Base-by-base conservation (phyloP, 2,888 invertebrate species). In the Hydropsyche betteni region DNA sequence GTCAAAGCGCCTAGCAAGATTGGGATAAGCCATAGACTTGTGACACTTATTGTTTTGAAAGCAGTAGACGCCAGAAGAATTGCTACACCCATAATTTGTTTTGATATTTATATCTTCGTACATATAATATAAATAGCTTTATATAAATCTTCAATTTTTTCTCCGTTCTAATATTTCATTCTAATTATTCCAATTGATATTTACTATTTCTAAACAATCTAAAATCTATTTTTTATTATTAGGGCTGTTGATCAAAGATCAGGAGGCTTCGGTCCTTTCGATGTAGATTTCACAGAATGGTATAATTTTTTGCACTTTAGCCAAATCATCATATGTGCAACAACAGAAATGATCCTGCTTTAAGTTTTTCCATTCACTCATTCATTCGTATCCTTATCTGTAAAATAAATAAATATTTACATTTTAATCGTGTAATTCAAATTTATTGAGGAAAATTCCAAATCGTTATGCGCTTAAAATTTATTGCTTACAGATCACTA, bases 1-100 rank as follows among this genome's bases (percentile, higher is more conserved):
- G 93, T 92, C 12, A 94, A 88, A 34, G 95, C 94, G 16, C 95
- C 94, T 80, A 96, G 88, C 78, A 96, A 84, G 58, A 96, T 84
- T 0, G 96, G 96, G 77, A 96, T 92, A 74, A 96, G 85, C 95
- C 95, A 95, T 4, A 96, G 86, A 12, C 94, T 91, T 3, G 93
- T 92, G 76, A 94, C 89, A 55, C 93, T 92, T 78, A 94, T 89
- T 0, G 93, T 93, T 82, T 93, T 93, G 79, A 93, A 85, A 77
- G 94, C 93, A 77, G 93, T 91, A n/a, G 93, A 91, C 75, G 93
- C 91, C 79, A 94, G 86, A 70, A 94, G 87, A 12, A 93, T 89
- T 83, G 91, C 92, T 68, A 94, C 86, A 81, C 90, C 93, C 94
- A 93, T 94, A 80, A 84, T 83, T 44, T 69, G 12, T 38, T 38